These are phyloP conservation scores for Geotrupes spiniger DNA, from an alignment of 2,888 invertebrate genomes.

Conservation along the genomic window DNA sequence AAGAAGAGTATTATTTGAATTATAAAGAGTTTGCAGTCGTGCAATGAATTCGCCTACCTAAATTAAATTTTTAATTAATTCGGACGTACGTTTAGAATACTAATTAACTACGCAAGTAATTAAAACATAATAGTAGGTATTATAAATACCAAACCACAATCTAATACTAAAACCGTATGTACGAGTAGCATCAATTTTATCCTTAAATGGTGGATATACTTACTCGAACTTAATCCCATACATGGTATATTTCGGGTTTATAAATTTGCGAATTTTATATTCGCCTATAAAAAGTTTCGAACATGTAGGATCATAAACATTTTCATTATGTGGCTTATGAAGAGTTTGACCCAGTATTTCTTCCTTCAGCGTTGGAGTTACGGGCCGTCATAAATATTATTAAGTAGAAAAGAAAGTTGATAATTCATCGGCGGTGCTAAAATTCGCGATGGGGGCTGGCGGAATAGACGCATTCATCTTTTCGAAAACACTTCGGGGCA, in stretches of 20 bases:
- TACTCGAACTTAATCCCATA: no score
- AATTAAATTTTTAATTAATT: no score
- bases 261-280: constrained; percentile 30
- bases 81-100: no score
- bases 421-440: constrained; percentile 1
- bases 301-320: constrained; percentile 29
- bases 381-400: constrained; percentile 2
- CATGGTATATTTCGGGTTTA: constrained; percentile 29
- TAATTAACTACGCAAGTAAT: no score
- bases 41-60: no score
- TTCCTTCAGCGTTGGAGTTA: constrained; percentile 1
- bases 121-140: no score
- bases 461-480: background rate
- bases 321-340: constrained; percentile 26
- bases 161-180: no score
- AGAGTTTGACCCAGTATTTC: constrained; percentile 8
- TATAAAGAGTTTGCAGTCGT: no score
- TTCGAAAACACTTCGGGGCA: background rate
- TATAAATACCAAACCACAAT: no score
- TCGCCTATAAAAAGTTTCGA: constrained; percentile 28
- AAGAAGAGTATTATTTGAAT: no score
- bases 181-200: no score
- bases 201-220: no score
- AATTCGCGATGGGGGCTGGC: background rate
- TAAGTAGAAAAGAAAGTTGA: constrained; percentile 5